These are phyloP conservation scores for Tenualosa thibaudeaui DNA, from an alignment of 2,797 vertebrate species.

Conservation along the genomic window DNA sequence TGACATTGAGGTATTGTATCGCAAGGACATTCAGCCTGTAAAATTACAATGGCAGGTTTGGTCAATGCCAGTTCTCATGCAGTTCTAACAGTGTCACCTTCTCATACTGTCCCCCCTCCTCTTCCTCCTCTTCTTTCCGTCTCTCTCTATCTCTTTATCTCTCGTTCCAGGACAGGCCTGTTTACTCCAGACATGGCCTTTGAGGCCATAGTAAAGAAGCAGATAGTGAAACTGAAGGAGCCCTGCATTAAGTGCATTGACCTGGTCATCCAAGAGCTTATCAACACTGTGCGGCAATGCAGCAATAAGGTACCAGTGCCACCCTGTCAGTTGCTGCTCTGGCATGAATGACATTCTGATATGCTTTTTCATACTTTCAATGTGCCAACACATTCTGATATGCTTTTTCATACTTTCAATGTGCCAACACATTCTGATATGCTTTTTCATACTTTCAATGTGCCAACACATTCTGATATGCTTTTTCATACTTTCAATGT, in stretches of 20 bases:
- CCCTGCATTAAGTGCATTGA: slow-evolving; percentile 95
- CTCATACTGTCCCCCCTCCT: not conserved
- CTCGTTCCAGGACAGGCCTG: slow-evolving; percentile 75
- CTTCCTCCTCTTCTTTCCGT: no score
- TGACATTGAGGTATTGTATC: not conserved
- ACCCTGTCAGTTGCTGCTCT: not conserved
- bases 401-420: no score
- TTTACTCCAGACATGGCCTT: slow-evolving; percentile 98
- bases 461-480: no score
- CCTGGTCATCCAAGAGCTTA: slow-evolving; percentile 94
- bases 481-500: no score
- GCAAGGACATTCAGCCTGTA: not conserved
- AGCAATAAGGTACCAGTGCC: slow-evolving; percentile 81
- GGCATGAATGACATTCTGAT: not conserved
- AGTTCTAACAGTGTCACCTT: not conserved
- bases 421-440: no score
- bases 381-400: no score
- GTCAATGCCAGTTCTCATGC: not conserved
- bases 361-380: not conserved
- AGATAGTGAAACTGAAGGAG: slow-evolving; percentile 91
- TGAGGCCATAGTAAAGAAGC: slow-evolving; percentile 97
- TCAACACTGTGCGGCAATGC: slow-evolving; percentile 95
- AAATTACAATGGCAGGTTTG: not conserved
- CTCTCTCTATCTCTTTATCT: not conserved
- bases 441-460: no score